Percentiles rank a stretch among this genome's conserved stretches.
Conservation (phyloP, 2,113 vertebrate species). For the Corythoichthys haematopterus region DNA sequence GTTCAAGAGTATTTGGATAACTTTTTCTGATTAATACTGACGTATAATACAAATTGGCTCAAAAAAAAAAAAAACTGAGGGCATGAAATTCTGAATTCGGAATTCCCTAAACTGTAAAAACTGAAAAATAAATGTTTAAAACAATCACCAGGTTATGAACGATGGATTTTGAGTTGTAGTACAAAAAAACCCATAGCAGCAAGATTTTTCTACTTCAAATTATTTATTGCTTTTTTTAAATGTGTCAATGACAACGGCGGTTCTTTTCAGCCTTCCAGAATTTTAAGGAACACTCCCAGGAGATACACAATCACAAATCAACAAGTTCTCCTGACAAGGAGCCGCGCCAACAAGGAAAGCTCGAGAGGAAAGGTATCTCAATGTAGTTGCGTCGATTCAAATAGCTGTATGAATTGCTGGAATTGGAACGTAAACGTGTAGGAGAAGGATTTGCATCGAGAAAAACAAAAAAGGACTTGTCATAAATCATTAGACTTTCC, state of each 20-base stretch:
- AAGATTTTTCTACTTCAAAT: not conserved
- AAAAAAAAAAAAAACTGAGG: too few relatives aligned
- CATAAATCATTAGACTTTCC: constrained; percentile 10
- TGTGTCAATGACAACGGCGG: constrained; percentile 1
- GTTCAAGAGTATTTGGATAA: too few relatives aligned
- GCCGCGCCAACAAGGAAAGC: not conserved
- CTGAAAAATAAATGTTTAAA: too few relatives aligned
- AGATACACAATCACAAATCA: constrained; percentile 3
- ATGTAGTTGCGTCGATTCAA: not conserved
- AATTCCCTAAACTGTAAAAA: too few relatives aligned
- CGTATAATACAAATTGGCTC: too few relatives aligned
- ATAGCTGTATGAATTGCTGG: not conserved
- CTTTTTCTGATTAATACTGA: too few relatives aligned
- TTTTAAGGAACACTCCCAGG: not conserved
- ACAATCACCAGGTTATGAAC: too few relatives aligned
- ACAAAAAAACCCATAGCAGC: not conserved
- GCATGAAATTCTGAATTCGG: too few relatives aligned
- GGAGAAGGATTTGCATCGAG: constrained; percentile 4
- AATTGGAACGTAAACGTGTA: not conserved
- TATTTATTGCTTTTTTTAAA: not conserved
- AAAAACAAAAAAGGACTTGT: not conserved
- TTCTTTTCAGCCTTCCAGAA: constrained; percentile 1
- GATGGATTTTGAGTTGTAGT: too few relatives aligned
- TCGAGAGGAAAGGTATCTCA: constrained; percentile 24
- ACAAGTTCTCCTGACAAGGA: constrained; percentile 4